A percentile compares a stretch with the other conserved stretches of the same genome.
phyloP scores from a whole-genome alignment of 1,140 invertebrate species.

The Drosophila tristis region DNA sequence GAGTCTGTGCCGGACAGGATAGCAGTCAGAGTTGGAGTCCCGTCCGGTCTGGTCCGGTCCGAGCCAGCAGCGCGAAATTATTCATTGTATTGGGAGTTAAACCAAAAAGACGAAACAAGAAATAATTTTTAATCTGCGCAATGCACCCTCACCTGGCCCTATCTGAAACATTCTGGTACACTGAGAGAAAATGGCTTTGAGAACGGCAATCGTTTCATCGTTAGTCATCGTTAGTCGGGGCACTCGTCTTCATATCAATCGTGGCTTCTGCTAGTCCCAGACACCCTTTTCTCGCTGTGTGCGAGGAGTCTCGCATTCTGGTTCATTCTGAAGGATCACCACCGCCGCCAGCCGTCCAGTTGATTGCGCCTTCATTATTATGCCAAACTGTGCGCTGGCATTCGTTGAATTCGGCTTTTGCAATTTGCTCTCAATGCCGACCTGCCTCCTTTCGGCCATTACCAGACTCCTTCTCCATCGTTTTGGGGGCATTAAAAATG shows the following conservation, averaged over 20 bases:
- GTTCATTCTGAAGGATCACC: constrained; percentile 38
- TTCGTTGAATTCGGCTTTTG: constrained; percentile 81
- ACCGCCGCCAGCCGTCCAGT: constrained; percentile 55
- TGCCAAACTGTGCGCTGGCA: constrained; percentile 79
- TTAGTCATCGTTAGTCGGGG: too few relatives aligned
- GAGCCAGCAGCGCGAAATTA: constrained; percentile 72
- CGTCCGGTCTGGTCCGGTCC: constrained; percentile 11
- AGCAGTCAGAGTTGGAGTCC: too few relatives aligned
- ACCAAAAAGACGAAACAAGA: constrained; percentile 16
- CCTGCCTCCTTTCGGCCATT: constrained; percentile 16
- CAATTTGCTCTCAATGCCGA: constrained; percentile 75
- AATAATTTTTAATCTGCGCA: constrained; percentile 76
- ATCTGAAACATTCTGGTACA: constrained; percentile 22
- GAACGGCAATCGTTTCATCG: too few relatives aligned
- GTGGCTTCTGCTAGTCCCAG: constrained; percentile 12
- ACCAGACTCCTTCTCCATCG: constrained; percentile 30
- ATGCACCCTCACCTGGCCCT: constrained; percentile 48
- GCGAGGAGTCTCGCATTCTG: constrained; percentile 9
- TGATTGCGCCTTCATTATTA: constrained; percentile 83
- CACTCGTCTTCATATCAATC: not conserved
- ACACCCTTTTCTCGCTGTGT: constrained; percentile 30
- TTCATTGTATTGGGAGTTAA: constrained; percentile 65
- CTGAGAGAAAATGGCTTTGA: not conserved
- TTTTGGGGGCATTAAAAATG: constrained; percentile 78
- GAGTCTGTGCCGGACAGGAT: constrained; percentile 2